Evolutionary conservation across 2,113 vertebrate genomes (phyloP).

Genomic region (Oncorhynchus mykiss): DNA sequence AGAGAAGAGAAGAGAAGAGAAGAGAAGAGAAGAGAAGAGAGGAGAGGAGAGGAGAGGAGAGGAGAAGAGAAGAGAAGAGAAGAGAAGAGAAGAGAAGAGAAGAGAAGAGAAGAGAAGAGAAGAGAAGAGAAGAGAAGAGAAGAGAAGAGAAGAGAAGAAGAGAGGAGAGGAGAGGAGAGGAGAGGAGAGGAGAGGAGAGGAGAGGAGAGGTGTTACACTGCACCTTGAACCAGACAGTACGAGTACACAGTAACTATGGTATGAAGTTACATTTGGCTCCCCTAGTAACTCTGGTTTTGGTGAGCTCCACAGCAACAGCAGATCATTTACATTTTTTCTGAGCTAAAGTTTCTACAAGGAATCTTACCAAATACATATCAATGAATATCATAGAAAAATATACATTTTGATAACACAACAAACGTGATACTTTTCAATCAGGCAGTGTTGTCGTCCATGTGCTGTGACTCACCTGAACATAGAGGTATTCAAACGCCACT

Average conservation of each 20-base stretch:
- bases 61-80: no score
- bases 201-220: slow-evolving; percentile 16
- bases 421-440: not conserved
- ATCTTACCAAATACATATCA: not conserved
- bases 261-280: not conserved
- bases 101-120: no score
- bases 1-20: not conserved
- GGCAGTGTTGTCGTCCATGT: not conserved
- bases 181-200: no score
- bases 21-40: no score
- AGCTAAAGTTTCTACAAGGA: not conserved
- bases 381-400: not conserved
- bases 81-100: not conserved
- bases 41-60: slow-evolving; percentile 30
- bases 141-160: slow-evolving; percentile 42
- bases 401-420: not conserved
- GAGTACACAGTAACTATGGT: no score
- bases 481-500: slow-evolving; percentile 96
- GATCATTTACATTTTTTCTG: not conserved
- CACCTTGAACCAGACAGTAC: not conserved
- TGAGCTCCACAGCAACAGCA: not conserved
- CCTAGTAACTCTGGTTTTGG: not conserved
- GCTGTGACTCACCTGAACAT: slow-evolving; percentile 85
- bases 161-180: not conserved
- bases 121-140: no score